phyloP scores from a whole-genome alignment of 2,113 vertebrate genomes.

The Illadopsis cleaveri region DNA sequence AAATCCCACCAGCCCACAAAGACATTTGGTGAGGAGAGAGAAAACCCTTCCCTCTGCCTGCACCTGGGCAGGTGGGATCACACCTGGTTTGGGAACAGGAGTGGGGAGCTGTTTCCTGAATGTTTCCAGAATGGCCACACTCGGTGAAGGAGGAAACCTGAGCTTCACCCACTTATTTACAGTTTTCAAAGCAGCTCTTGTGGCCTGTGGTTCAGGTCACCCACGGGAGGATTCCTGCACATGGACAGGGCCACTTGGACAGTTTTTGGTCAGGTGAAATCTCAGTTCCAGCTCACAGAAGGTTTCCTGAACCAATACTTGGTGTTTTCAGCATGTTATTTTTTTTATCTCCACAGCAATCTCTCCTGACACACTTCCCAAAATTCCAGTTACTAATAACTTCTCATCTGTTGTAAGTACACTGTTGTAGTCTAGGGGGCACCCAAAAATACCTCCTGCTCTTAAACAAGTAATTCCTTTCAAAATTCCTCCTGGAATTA shows the following conservation, averaged over 20 bases:
- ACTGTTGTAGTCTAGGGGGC: neutral
- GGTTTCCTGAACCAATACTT: neutral
- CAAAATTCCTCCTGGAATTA: neutral
- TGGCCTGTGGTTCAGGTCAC: neutral
- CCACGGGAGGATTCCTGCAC: neutral
- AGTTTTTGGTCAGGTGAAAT: neutral
- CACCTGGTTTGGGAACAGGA: neutral
- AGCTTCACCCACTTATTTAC: neutral
- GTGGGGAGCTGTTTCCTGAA: neutral
- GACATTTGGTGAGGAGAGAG: fast-evolving
- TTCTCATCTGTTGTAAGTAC: neutral
- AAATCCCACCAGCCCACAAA: neutral
- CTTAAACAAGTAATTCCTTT: neutral
- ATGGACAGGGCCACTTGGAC: neutral
- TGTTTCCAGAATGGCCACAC: neutral
- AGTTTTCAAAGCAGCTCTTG: neutral
- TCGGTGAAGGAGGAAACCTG: neutral
- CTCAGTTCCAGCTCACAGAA: neutral
- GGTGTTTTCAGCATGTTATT: fast-evolving
- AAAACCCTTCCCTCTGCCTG: neutral
- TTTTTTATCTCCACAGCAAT: neutral
- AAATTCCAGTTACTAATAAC: neutral
- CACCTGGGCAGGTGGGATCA: neutral
- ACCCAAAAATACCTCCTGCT: neutral
- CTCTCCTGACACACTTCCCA: neutral